Evolutionary conservation across 2,888 invertebrate species (phyloP).

Genomic region (Lithophane leautieri): DNA sequence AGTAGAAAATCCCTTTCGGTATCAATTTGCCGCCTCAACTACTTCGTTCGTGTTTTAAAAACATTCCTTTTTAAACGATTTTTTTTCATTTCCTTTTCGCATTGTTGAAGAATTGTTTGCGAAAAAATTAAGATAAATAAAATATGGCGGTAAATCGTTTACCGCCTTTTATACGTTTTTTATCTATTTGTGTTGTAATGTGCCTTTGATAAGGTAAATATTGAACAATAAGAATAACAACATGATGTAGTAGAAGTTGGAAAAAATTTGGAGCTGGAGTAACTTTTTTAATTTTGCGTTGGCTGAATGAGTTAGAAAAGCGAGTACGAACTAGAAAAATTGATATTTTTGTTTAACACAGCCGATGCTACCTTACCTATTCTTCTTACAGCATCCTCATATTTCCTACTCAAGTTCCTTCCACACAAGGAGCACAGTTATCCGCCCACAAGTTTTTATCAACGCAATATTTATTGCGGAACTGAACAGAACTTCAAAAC

Average conservation of each 20-base stretch:
- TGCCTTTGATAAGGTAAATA: constrained; percentile 63
- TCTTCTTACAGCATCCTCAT: constrained; percentile 36
- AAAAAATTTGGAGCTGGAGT: not conserved
- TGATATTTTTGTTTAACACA: not conserved
- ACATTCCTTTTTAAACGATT: constrained; percentile 67
- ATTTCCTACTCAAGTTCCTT: constrained; percentile 60
- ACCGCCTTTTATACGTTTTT: constrained; percentile 53
- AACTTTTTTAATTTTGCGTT: not conserved
- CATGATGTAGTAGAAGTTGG: not conserved
- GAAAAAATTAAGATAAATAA: constrained; percentile 56
- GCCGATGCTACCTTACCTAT: constrained; percentile 12
- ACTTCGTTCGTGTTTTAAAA: constrained; percentile 81
- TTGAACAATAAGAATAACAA: constrained; percentile 54
- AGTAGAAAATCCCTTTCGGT: constrained; percentile 88
- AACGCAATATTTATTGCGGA: constrained; percentile 68
- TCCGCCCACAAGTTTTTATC: constrained; percentile 61
- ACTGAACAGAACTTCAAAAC: constrained; percentile 59
- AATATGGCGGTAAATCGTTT: constrained; percentile 60
- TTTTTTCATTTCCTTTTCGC: constrained; percentile 70
- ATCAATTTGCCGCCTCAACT: constrained; percentile 88
- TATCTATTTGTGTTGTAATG: constrained; percentile 47
- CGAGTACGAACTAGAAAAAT: not conserved
- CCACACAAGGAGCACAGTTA: constrained; percentile 55
- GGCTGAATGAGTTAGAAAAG: not conserved
- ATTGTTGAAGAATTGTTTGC: constrained; percentile 63